phyloP scores from a whole-genome alignment of 1,140 invertebrate genomes.

The Cecropterus lyciades region DNA sequence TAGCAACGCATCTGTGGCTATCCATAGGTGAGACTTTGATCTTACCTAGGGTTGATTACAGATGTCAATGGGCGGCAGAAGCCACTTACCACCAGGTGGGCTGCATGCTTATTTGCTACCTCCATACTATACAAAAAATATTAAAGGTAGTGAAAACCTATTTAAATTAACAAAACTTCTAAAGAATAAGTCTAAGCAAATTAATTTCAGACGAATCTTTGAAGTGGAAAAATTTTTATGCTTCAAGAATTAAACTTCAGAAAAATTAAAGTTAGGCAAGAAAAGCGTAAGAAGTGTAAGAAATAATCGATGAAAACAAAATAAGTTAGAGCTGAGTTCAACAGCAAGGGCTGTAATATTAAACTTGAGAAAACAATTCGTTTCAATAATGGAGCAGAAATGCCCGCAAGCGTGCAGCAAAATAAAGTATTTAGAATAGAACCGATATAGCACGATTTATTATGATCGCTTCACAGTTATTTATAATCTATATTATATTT shows the following conservation, averaged over 20 bases:
- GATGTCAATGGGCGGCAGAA: too few relatives aligned
- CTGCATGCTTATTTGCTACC: too few relatives aligned
- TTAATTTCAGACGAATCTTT: conserved; percentile 4
- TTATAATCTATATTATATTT: neutral
- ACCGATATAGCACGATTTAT: conserved; percentile 63
- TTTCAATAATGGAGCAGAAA: conserved; percentile 60
- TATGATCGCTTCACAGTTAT: conserved; percentile 53
- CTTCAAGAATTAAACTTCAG: too few relatives aligned
- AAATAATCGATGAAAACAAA: conserved; percentile 45
- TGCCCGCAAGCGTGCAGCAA: conserved; percentile 56
- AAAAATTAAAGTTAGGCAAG: too few relatives aligned
- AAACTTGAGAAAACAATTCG: conserved; percentile 72
- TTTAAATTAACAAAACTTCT: too few relatives aligned
- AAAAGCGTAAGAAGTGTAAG: conserved; percentile 39
- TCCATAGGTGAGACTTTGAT: too few relatives aligned
- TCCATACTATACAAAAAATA: too few relatives aligned
- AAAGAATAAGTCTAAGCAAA: neutral
- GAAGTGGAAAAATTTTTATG: conserved; percentile 6
- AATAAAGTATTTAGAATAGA: conserved; percentile 68
- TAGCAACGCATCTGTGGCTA: too few relatives aligned
- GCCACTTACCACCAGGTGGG: too few relatives aligned
- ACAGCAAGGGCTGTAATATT: conserved; percentile 61
- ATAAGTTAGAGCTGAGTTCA: conserved; percentile 49
- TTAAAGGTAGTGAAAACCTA: too few relatives aligned
- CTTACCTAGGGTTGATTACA: too few relatives aligned